Conservation (phyloP, 1,140 invertebrate genomes). For the Neocloeon triangulifer region DNA sequence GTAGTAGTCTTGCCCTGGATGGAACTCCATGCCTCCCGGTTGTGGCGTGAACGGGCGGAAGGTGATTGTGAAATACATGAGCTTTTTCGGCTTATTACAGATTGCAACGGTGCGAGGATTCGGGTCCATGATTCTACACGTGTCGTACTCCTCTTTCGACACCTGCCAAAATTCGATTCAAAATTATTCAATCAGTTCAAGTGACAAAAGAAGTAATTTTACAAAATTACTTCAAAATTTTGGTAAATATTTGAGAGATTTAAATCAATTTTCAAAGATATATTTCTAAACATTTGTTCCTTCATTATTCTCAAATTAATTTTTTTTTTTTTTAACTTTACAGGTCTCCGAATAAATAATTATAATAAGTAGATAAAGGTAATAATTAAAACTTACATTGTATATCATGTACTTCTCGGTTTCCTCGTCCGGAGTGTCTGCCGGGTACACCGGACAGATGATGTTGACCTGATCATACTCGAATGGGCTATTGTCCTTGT, state of each 20-base stretch:
- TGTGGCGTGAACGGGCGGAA: slow-evolving; percentile 90
- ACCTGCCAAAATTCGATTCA: too few relatives aligned
- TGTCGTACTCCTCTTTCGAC: slow-evolving; percentile 87
- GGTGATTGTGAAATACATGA: slow-evolving; percentile 91
- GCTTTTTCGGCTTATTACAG: slow-evolving; percentile 82
- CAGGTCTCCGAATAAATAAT: too few relatives aligned
- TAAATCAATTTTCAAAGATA: too few relatives aligned
- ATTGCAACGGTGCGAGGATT: slow-evolving; percentile 81
- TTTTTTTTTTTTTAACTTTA: too few relatives aligned
- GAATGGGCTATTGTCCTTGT: slow-evolving; percentile 77
- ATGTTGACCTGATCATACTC: slow-evolving; percentile 92
- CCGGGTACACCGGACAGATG: slow-evolving; percentile 78
- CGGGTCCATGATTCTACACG: slow-evolving; percentile 82
- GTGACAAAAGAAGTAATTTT: too few relatives aligned
- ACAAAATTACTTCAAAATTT: too few relatives aligned
- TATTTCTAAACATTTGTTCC: too few relatives aligned
- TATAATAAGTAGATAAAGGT: too few relatives aligned
- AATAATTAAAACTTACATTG: slow-evolving; percentile 42
- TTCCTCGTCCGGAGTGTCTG: slow-evolving; percentile 68
- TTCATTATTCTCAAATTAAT: slow-evolving; percentile 3
- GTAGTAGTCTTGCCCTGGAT: slow-evolving; percentile 85
- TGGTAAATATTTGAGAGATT: too few relatives aligned
- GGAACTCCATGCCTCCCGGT: slow-evolving; percentile 81
- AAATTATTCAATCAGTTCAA: too few relatives aligned
- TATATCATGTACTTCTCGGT: slow-evolving; percentile 91